Base-by-base conservation (phyloP, 2,113 vertebrate genomes). In the Mus spicilegus region DNA sequence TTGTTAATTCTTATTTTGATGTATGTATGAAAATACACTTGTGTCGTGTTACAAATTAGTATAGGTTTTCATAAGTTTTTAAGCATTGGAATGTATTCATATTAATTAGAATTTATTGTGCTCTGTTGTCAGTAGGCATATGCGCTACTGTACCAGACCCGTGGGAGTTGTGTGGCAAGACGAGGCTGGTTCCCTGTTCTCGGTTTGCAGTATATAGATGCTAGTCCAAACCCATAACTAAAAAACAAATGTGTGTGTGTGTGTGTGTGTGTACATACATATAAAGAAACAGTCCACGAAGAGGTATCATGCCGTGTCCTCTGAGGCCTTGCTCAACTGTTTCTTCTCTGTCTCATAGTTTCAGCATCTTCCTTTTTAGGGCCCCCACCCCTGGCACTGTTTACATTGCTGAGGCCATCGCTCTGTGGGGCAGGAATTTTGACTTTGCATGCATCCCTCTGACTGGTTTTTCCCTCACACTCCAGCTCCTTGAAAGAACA, bases 1-100 rank as follows among this genome's bases (percentile, higher is more conserved):
- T 80, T 73, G 26, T 87, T 90, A 90, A 92, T 85, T 46, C 4
- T 61, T 91, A 89, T 96, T 90, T 96, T 88, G 87, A n/a, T 58
- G 13, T 46, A 95, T 73, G 54, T 46, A 8, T 92, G 36, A 87
- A 91, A 46, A 76, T 72, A 82, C 2, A 49, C 16, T 93, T 93
- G 20, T 78, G 89, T 67, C 46, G 28, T 88, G 3, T 80, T 72
- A 69, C 76, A 90, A 46, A 75, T 85, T 36, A 76, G 51, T 89
- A 82, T 6, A 92, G 63, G 54, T 93, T 75, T 81, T 82, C 33
- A 90, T 81, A 78, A 77, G 28, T 87, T 97, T 95, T 85, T 93
- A 58, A 13, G 69, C 61, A 17, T 54, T 93, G 7, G 20, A 87
- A 87, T 87, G 81, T 76, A 89, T 87, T 82, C 77, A 42, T 96